Base-by-base conservation (phyloP, 2,113 vertebrate species). In the Anthoscopus minutus region DNA sequence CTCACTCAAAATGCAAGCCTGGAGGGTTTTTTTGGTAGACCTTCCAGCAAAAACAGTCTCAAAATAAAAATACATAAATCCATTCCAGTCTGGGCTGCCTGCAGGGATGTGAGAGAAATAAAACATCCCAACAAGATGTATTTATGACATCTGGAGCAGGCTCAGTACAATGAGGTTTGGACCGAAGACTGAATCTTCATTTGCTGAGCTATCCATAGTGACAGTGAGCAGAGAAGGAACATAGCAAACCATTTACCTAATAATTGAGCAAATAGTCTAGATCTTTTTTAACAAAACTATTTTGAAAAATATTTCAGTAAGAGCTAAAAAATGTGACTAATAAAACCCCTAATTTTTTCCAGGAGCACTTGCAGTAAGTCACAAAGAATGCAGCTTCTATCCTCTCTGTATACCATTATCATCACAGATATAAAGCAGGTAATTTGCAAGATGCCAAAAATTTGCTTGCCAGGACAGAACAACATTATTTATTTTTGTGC, bases 21-120 rank as follows among this genome's bases (percentile, higher is more conserved):
- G 37, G 18, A n/a, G 24, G 18, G 11, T 18, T 70, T 85, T 84
- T 83, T 42, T 31, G 27, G 45, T 62, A 86, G 67, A 30, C 58
- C 94, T 94, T 94, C 71, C 86, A 90, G 96, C 79, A 92, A 90
- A 96, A 96, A 70, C 71, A 92, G 67, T 73, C 54, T 61, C 62
- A 92, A 88, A 96, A 86, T 93, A 95, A 94, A 96, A 94, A 74
- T 71, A 54, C 67, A 73, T 88, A 90, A 96, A 92, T 93, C 67
- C 45, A 33, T 88, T 88, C 62, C 71, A 86, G 71, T 50, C 82
- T 83, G 50, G 64, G 40, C 42, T 93, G 71, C 94, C 95, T 86
- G 79, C 71, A 95, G 71, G 76, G 71, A 83, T 90, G 33, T 70
- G 62, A 90, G 62, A 65, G 79, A 88, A 94, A 92, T 88, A 95